Evolutionary conservation across 2,113 vertebrate species (phyloP).

Genomic region (Papio anubis): DNA sequence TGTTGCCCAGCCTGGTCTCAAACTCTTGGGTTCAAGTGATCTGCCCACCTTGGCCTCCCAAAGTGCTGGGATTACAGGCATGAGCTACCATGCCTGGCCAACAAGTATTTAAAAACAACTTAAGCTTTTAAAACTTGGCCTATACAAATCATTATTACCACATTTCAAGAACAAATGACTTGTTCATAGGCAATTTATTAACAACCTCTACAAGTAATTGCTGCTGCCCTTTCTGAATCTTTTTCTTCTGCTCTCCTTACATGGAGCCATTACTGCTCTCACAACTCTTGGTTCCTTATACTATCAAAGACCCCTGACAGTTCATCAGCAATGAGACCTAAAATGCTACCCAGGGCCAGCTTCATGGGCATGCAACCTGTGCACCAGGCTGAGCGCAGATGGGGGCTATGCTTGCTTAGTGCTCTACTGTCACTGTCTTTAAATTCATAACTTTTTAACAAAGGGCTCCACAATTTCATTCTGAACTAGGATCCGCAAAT

Average conservation of each 20-base stretch:
- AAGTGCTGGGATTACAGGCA: too few species aligned
- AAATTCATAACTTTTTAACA: conserved; percentile 11
- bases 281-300: neutral
- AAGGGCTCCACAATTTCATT: neutral
- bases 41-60: too few species aligned
- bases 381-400: neutral
- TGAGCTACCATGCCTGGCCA: too few species aligned
- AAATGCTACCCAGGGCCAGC: neutral
- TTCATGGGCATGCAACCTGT: neutral
- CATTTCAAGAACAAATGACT: neutral
- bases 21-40: too few species aligned
- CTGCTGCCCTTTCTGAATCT: neutral
- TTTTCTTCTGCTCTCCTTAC: neutral
- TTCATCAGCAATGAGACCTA: neutral
- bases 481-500: neutral
- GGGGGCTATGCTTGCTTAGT: neutral
- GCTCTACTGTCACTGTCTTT: neutral
- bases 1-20: too few species aligned
- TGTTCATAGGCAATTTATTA: neutral
- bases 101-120: neutral
- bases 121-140: neutral
- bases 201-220: neutral
- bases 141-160: neutral
- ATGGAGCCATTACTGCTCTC: neutral
- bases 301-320: neutral